Evolutionary conservation across 2,113 vertebrate species (phyloP).

Genomic region (Podocnemis expansa): DNA sequence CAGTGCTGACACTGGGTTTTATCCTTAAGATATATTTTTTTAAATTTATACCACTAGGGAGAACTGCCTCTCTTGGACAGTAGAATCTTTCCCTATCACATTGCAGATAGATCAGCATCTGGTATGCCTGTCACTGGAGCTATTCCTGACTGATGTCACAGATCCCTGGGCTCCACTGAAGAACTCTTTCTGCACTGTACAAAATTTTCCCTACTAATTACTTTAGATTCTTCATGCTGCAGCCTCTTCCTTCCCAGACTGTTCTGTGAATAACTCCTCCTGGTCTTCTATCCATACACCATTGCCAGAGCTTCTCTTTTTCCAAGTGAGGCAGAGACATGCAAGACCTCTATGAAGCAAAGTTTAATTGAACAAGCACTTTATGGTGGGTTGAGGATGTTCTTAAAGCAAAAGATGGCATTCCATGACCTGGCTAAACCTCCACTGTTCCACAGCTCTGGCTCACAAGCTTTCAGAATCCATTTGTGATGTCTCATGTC

Average conservation of each 20-base stretch:
- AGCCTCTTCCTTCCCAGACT: neutral
- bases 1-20: neutral
- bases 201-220: neutral
- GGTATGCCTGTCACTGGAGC: neutral
- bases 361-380: neutral
- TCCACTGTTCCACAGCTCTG: neutral
- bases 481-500: fast-evolving
- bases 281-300: neutral
- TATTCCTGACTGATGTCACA: neutral
- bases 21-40: neutral
- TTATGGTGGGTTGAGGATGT: too few species aligned
- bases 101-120: neutral
- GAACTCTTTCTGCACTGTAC: neutral
- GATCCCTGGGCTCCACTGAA: neutral
- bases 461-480: neutral
- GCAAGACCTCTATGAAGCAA: neutral
- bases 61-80: neutral
- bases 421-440: neutral
- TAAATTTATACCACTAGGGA: neutral
- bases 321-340: neutral
- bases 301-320: neutral
- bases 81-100: neutral
- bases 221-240: neutral
- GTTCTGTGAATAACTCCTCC: neutral
- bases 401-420: neutral